Conservation (phyloP, 2,888 invertebrate genomes). For the Amphipoea oculea region DNA sequence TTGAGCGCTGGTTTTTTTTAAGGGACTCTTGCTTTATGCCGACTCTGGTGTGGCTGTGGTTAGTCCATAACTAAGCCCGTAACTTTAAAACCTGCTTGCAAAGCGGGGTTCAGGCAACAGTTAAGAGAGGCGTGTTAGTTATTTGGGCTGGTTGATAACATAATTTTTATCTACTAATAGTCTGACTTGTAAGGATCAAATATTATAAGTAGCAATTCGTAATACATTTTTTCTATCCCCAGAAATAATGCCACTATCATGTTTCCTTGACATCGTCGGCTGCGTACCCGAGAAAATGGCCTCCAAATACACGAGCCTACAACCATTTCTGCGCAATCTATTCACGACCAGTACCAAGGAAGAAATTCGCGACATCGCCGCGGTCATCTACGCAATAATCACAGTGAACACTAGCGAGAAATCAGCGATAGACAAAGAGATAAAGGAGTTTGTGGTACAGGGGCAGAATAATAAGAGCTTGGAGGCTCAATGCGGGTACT, state of each 20-base stretch:
- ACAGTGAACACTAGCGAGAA: slow-evolving; percentile 91
- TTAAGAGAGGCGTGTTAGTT: too few relatives aligned
- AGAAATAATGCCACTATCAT: slow-evolving; percentile 93
- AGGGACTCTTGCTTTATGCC: too few relatives aligned
- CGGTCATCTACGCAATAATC: slow-evolving; percentile 94
- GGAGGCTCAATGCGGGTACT: slow-evolving; percentile 94
- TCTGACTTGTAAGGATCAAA: too few relatives aligned
- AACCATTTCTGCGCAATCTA: slow-evolving; percentile 92
- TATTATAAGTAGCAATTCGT: too few relatives aligned
- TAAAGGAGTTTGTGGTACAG: slow-evolving; percentile 89
- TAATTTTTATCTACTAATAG: too few relatives aligned
- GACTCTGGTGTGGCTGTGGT: too few relatives aligned
- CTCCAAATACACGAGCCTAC: slow-evolving; percentile 91
- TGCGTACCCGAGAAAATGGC: slow-evolving; percentile 94
- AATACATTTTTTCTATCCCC: slow-evolving; percentile 49
- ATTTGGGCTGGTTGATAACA: too few relatives aligned
- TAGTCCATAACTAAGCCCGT: too few relatives aligned
- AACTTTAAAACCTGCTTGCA: too few relatives aligned
- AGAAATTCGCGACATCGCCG: slow-evolving; percentile 93
- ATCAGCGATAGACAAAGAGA: slow-evolving; percentile 85
- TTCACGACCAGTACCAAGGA: slow-evolving; percentile 93
- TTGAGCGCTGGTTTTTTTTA: too few relatives aligned
- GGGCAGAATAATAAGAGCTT: slow-evolving; percentile 90
- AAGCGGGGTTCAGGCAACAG: too few relatives aligned
- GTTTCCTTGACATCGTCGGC: slow-evolving; percentile 96